Evolutionary conservation across 2,888 invertebrate genomes (phyloP), one percentile per base, ranked within the genome.

Genomic region (Drosophila koepferae): DNA sequence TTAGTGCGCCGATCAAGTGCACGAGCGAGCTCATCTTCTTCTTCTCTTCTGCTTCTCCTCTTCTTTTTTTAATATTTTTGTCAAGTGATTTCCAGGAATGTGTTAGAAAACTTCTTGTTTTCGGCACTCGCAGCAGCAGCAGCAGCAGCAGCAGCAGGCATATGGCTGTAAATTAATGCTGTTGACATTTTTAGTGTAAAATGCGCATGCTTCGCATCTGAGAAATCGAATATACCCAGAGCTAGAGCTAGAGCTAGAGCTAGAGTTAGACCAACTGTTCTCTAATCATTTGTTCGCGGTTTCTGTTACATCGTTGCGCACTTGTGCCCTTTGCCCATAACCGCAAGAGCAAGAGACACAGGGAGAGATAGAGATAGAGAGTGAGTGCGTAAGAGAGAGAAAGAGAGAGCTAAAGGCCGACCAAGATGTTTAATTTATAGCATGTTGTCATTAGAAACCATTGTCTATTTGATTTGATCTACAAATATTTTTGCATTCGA

Each of bases 131-230:
- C 31, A 51, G 49, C 49, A 31, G 46, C 46, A 14, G 46, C 31
- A 48, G 48, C 48, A 16, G 44, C 44, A 16, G 46, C 46, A 46
- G n/a, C 28, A 18, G 31, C 34, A 51, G 49, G 31, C 49, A 34
- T 18, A 51, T 18, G 36, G 64, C 77, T 85, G 88, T 82, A 83
- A 85, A 83, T 82, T 82, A 77, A 77, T 67, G 72, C 79, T 80
- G 80, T 87, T 83, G 86, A 82, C 86, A 74, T 85, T 85, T 83
- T 85, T 77, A 80, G 74, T 82, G 82, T 80, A 77, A 84, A 78
- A 64, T 60, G 56, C 65, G 63, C 53, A 54, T 68, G 69, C 43
- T 58, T 38, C 69, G 59, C 40, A 44, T 51, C 20, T 16, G 56
- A 49, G 36, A 51, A 34, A 36, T 36, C 3, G 46, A 23, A 3